These are phyloP conservation scores for Drosophila punjabiensis DNA, from an alignment of 1,140 invertebrate genomes.

Conservation along the genomic window DNA sequence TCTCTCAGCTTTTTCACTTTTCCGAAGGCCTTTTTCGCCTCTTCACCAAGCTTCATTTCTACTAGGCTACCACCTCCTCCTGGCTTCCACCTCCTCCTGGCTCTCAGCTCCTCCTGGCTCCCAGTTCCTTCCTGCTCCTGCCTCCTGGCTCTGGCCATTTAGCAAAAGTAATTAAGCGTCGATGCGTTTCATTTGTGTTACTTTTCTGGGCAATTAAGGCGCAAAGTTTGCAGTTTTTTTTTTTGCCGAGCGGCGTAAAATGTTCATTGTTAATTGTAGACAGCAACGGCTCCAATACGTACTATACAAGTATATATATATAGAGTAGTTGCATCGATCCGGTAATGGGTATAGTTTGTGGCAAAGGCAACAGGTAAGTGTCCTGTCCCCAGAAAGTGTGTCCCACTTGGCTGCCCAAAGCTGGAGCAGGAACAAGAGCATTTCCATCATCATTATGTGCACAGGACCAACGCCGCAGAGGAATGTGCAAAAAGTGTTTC, in stretches of 20 bases:
- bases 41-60: not conserved
- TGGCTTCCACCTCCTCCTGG: not conserved
- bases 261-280: conserved; percentile 74
- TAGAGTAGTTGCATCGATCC: conserved; percentile 6
- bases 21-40: not conserved
- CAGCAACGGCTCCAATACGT: conserved; percentile 5
- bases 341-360: conserved; percentile 11
- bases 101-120: not conserved
- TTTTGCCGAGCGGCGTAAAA: conserved; percentile 60
- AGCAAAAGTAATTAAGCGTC: conserved; percentile 81
- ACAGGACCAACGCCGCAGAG: conserved; percentile 21
- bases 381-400: not conserved
- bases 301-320: not conserved
- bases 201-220: conserved; percentile 79
- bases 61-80: not conserved
- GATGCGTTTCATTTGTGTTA: conserved; percentile 82
- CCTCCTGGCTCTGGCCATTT: conserved; percentile 57
- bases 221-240: conserved; percentile 53
- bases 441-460: conserved; percentile 19
- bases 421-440: not conserved
- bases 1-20: not conserved
- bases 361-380: conserved; percentile 25
- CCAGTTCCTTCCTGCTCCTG: conserved; percentile 3
- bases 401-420: not conserved
- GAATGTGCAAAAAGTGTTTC: conserved; percentile 80